Evolutionary conservation across 2,797 vertebrate genomes (phyloP), one percentile per base, ranked within the genome.

Genomic region (Anguilla megastoma): DNA sequence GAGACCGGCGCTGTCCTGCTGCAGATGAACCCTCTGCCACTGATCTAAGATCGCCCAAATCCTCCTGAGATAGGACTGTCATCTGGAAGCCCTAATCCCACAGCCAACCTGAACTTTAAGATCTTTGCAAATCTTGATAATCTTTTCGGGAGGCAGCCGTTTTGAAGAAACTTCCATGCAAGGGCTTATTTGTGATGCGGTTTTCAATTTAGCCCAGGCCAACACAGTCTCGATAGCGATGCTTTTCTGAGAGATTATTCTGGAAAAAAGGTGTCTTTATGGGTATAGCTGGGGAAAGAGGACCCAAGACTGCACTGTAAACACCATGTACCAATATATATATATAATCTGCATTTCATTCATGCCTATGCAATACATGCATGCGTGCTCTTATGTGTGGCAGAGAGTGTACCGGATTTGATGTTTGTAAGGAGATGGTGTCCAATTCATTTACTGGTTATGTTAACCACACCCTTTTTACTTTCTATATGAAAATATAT

Each of bases 51-150:
- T 95, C 92, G 94, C 93, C 95, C 94, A 95, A 95, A 95, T 94
- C 88, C 87, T 69, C 63, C 85, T 85, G 86, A 56, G 3, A 45
- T 60, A 91, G 93, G 24, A 91, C 91, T 89, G 92, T 94, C 94
- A 94, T 94, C 94, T 95, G 90, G 90, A 94, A 92, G 89, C 91
- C 91, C 91, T 94, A 94, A 95, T 95, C 94, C 92, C 89, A 88
- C 92, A 90, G 91, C 87, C 79, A 66, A 93, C 91, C 91, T 89
- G 91, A 94, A 94, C 92, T 91, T 90, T 93, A 94, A 94, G 94
- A 93, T 95, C 93, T 93, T 90, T 86, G 74, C 74, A 3, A 92
- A 93, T 94, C 91, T 88, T 69, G 76, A 30, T 41, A n/a, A 94
- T 95, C 93, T 93, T 50, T 82, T 91, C 10, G 24, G 45, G 79